These are phyloP conservation scores for Tachina grossa DNA, from an alignment of 2,888 invertebrate genomes.

Conservation along the genomic window DNA sequence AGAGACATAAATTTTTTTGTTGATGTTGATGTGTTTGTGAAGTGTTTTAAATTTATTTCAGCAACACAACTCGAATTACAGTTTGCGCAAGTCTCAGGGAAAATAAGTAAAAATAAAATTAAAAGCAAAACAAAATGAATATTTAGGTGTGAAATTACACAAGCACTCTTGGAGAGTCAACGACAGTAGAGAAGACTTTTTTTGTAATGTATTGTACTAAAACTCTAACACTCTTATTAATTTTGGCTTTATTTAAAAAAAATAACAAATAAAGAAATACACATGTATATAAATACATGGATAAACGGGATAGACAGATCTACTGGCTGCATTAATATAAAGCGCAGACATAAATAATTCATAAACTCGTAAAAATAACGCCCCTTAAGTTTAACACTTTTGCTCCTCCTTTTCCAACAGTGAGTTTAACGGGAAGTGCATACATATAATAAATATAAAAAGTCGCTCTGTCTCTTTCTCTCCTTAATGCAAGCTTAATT, in stretches of 20 bases:
- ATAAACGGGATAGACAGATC: conserved; percentile 34
- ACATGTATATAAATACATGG: not conserved
- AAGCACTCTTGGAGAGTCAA: conserved; percentile 36
- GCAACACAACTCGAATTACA: conserved; percentile 56
- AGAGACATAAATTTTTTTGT: conserved; percentile 3
- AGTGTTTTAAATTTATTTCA: conserved; percentile 27
- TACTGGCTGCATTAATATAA: conserved; percentile 13
- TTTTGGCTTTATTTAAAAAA: conserved; percentile 15
- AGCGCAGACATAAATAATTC: conserved; percentile 59
- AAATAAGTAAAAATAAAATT: conserved; percentile 16
- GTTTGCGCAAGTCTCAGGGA: conserved; percentile 70
- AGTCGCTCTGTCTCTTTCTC: not conserved
- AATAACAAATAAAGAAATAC: not conserved
- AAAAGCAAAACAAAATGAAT: conserved; percentile 8
- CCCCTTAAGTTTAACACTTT: conserved; percentile 70
- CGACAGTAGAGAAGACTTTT: conserved; percentile 39
- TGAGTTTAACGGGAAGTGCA: conserved; percentile 26
- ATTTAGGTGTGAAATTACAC: conserved; percentile 66
- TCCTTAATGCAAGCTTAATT: not conserved
- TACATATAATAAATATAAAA: not conserved
- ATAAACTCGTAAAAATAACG: conserved; percentile 71
- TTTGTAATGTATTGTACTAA: conserved; percentile 27
- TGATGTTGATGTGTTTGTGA: not conserved
- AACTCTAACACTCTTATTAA: conserved; percentile 37
- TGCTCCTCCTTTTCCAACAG: conserved; percentile 66